Evolutionary conservation across 2,113 vertebrate species (phyloP), one percentile per base, ranked within the genome.

Genomic region (Paralichthys olivaceus): DNA sequence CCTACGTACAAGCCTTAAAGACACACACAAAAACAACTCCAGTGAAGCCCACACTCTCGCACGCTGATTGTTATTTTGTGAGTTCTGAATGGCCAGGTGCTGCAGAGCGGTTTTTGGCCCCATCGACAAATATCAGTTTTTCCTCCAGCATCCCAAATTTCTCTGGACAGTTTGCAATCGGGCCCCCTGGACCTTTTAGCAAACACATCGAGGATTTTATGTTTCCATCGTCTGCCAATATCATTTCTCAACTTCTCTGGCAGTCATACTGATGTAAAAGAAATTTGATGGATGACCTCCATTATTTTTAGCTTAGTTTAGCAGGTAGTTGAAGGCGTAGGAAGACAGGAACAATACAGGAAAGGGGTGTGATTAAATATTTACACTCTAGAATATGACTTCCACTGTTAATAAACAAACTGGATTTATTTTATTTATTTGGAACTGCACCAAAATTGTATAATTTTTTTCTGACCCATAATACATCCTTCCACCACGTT

Each of bases 151-250:
- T 86, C 51, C 84, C 77, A 75, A 71, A 77, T 84, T 75, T 83
- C 72, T 85, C 75, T 62, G 71, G 75, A 84, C 62, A 43, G 51
- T 79, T 83, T 86, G 77, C 69, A 89, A 81, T 83, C 62, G 70
- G 81, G 75, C 88, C 90, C 80, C 56, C 62, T 61, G 70, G 90
- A 87, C 83, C 85, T 82, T 89, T 90, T 81, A 84, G 72, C 72
- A 79, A 84, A 86, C 83, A 83, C 79, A 86, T 69, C 12, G 53
- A 80, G 4, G 75, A 78, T 89, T 85, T 89, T 87, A 78, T 87
- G 78, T 81, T 77, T 64, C 85, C 61, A 53, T 78, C 67, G 70
- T 66, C 71, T 80, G 87, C 86, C 88, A 89, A 77, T 78, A 80
- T 78, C 34, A 72, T 90, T 89, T 87, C 72, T 83, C 84, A 86